phyloP scores from a whole-genome alignment of 2,888 invertebrate species.

The Dicyrtomina minuta region DNA sequence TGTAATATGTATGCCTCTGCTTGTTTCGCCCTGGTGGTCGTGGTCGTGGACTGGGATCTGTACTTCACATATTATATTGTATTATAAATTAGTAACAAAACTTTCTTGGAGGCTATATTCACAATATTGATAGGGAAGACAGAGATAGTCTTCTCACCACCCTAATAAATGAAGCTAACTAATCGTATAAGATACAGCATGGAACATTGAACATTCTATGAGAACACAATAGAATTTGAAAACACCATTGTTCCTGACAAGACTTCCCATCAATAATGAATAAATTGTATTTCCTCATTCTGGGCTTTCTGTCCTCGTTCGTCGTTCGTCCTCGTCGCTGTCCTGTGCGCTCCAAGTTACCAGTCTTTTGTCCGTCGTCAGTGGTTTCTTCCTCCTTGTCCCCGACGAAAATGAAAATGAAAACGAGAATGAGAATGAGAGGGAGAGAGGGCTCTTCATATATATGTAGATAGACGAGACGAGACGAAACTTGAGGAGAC shows the following conservation, averaged over 20 bases:
- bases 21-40: no score
- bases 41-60: no score
- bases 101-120: no score
- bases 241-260: slow-evolving; percentile 2
- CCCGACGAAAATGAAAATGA: slow-evolving; percentile 8
- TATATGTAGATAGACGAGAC: no score
- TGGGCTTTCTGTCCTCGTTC: neutral
- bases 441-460: neutral
- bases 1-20: neutral
- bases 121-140: no score
- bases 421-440: neutral
- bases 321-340: neutral
- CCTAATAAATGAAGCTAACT: no score
- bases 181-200: no score
- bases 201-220: neutral
- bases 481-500: neutral
- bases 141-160: no score
- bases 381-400: neutral
- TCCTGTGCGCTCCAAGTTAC: neutral
- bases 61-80: no score
- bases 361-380: neutral
- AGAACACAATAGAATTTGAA: slow-evolving; percentile 4
- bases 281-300: slow-evolving; percentile 32
- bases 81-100: no score
- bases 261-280: slow-evolving; percentile 18